phyloP scores from a whole-genome alignment of 2,797 vertebrate species.

The Vespertilio murinus region DNA sequence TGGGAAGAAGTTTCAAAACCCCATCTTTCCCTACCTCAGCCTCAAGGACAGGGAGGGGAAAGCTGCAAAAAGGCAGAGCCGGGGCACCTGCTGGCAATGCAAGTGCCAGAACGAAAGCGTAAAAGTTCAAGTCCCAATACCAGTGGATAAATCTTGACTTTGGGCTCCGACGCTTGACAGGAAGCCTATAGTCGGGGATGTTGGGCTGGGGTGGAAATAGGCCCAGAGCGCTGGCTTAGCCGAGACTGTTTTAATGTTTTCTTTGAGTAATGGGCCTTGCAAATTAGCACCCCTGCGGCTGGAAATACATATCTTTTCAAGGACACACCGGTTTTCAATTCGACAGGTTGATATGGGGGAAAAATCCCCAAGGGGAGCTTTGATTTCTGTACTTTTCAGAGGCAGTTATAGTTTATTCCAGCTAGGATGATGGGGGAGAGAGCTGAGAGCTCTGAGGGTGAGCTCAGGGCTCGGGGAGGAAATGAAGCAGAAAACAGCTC shows the following conservation, averaged over 20 bases:
- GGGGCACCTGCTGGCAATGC: conserved; percentile 19
- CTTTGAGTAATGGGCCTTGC: conserved; percentile 88
- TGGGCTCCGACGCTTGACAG: conserved; percentile 82
- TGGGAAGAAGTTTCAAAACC: not conserved
- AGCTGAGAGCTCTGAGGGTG: conserved; percentile 64
- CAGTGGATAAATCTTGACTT: conserved; percentile 84
- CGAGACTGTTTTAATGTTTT: conserved; percentile 81
- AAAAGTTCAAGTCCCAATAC: conserved; percentile 72
- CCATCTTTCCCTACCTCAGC: not conserved
- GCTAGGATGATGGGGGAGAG: conserved; percentile 72
- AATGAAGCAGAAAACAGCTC: conserved; percentile 83
- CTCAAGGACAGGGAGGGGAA: conserved; percentile 12
- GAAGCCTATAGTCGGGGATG: conserved; percentile 78
- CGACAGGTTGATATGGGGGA: conserved; percentile 81
- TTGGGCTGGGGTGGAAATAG: conserved; percentile 66
- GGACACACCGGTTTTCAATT: conserved; percentile 79
- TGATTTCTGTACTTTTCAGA: conserved; percentile 70
- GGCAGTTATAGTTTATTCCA: conserved; percentile 79
- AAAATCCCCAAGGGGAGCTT: conserved; percentile 78
- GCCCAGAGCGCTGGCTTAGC: conserved; percentile 50
- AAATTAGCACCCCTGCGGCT: conserved; percentile 85
- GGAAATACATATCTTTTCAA: conserved; percentile 85
- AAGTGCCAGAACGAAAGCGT: conserved; percentile 77
- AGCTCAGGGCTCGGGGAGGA: conserved; percentile 72
- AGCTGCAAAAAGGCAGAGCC: conserved; percentile 38